Evolutionary conservation across 2,888 invertebrate species (phyloP).

Genomic region (Drosophila vallismaia): DNA sequence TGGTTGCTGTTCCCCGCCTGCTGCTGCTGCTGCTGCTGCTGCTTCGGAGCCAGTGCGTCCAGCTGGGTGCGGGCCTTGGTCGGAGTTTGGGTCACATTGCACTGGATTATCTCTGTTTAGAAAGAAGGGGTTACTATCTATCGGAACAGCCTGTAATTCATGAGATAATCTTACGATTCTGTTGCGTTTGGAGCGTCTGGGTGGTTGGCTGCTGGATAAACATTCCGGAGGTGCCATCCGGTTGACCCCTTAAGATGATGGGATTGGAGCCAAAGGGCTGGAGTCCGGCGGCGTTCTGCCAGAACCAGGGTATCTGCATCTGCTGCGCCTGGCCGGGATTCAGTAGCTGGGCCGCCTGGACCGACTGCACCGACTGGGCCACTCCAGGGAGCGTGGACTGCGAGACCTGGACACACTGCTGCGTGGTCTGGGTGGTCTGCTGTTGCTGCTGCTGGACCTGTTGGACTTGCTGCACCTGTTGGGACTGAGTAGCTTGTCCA

Average conservation of each 20-base stretch:
- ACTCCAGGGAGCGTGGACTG: slow-evolving; percentile 86
- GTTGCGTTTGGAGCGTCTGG: slow-evolving; percentile 86
- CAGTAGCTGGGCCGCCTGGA: slow-evolving; percentile 88
- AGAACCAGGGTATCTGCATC: slow-evolving; percentile 94
- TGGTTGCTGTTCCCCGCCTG: slow-evolving; percentile 53
- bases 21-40: slow-evolving; percentile 76
- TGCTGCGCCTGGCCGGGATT: slow-evolving; percentile 86
- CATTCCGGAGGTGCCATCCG: slow-evolving; percentile 89
- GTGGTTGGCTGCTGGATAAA: slow-evolving; percentile 88
- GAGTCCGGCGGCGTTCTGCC: slow-evolving; percentile 87
- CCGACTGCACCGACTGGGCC: slow-evolving; percentile 87
- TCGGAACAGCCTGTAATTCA: slow-evolving; percentile 90
- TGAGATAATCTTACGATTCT: slow-evolving; percentile 88
- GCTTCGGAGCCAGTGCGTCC: slow-evolving; percentile 84
- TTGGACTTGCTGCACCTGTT: slow-evolving; percentile 82
- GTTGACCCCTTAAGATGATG: slow-evolving; percentile 88
- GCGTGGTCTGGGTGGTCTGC: slow-evolving; percentile 83
- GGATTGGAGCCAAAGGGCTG: slow-evolving; percentile 86
- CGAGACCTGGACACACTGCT: slow-evolving; percentile 90
- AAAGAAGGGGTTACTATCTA: slow-evolving; percentile 40
- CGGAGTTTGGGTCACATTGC: slow-evolving; percentile 81
- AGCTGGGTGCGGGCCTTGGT: slow-evolving; percentile 85
- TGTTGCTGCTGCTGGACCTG: slow-evolving; percentile 80
- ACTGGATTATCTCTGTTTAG: slow-evolving; percentile 82
- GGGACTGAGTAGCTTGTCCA: slow-evolving; percentile 48